Percentiles rank a stretch among this genome's conserved stretches.
phyloP scores from a whole-genome alignment of 2,797 vertebrate species.

The Cynopterus sphinx region DNA sequence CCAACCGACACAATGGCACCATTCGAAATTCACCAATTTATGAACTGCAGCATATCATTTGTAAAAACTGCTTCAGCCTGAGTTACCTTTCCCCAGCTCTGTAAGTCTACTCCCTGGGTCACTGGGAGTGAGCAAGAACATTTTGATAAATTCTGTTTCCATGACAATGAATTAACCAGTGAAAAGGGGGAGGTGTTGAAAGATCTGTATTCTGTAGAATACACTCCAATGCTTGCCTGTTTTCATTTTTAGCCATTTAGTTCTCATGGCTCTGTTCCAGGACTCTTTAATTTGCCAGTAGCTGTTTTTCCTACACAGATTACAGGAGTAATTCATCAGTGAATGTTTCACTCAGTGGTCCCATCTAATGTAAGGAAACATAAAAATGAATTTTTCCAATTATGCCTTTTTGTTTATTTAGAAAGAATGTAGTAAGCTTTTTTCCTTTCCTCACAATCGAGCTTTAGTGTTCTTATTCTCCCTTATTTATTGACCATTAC shows the following conservation, averaged over 20 bases:
- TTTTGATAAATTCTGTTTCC: constrained; percentile 89
- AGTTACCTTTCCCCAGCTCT: constrained; percentile 85
- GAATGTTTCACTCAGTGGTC: constrained; percentile 85
- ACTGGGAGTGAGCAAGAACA: constrained; percentile 84
- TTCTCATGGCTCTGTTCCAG: constrained; percentile 86
- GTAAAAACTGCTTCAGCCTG: constrained; percentile 83
- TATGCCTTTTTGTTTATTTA: constrained; percentile 82
- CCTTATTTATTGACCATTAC: constrained; percentile 79
- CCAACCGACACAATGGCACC: constrained; percentile 77
- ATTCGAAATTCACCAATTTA: constrained; percentile 83
- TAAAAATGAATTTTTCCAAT: constrained; percentile 85
- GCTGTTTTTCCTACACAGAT: constrained; percentile 86
- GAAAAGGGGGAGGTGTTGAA: constrained; percentile 84
- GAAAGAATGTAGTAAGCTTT: constrained; percentile 75
- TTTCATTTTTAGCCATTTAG: constrained; percentile 88
- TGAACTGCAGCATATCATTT: constrained; percentile 82
- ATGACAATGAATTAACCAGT: constrained; percentile 89
- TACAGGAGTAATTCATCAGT: constrained; percentile 87
- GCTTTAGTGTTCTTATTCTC: constrained; percentile 72
- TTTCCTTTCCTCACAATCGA: constrained; percentile 60
- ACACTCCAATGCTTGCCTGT: constrained; percentile 86
- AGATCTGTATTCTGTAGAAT: constrained; percentile 85
- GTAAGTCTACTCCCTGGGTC: constrained; percentile 85
- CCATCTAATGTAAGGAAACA: constrained; percentile 83
- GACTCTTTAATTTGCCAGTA: constrained; percentile 85